Evolutionary conservation across 2,113 vertebrate species (phyloP).

Genomic region (Collichthys lucidus): DNA sequence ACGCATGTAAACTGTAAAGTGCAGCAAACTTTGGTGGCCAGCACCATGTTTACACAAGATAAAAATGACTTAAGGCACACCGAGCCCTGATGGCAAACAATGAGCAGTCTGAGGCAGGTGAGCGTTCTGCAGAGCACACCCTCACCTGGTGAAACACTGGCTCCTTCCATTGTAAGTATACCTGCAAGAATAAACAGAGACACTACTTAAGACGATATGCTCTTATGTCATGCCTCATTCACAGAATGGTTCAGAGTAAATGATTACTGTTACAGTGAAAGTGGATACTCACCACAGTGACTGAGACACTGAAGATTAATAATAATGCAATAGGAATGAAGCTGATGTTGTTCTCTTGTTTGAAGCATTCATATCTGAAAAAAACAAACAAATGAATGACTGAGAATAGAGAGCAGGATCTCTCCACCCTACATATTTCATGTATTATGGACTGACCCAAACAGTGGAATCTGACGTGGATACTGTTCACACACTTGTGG

Average conservation of each 20-base stretch:
- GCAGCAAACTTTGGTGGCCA: neutral
- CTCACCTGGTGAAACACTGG: slow-evolving; percentile 98
- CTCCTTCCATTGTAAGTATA: slow-evolving; percentile 96
- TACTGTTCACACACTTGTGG: neutral
- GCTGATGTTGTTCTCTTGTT: slow-evolving; percentile 90
- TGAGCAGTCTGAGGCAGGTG: slow-evolving; percentile 13
- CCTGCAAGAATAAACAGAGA: slow-evolving; percentile 81
- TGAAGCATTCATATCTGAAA: slow-evolving; percentile 97
- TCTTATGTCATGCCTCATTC: too few species aligned
- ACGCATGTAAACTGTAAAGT: neutral
- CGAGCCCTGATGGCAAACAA: slow-evolving; percentile 66
- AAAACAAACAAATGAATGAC: slow-evolving; percentile 60
- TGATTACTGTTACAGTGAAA: neutral
- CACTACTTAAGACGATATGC: slow-evolving; percentile 12
- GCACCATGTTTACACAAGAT: slow-evolving; percentile 47
- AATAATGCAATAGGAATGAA: slow-evolving; percentile 88
- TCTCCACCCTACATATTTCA: neutral
- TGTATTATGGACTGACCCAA: neutral
- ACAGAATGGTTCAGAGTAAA: neutral
- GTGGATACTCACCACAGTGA: slow-evolving; percentile 91
- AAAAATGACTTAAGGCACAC: slow-evolving; percentile 17
- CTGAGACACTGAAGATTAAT: slow-evolving; percentile 91
- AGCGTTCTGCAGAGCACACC: slow-evolving; percentile 3
- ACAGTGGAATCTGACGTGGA: neutral
- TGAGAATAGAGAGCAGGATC: neutral